Evolutionary conservation across 1,140 invertebrate genomes (phyloP), one percentile per base, ranked within the genome.

Genomic region (Zaprionus tsacasi): DNA sequence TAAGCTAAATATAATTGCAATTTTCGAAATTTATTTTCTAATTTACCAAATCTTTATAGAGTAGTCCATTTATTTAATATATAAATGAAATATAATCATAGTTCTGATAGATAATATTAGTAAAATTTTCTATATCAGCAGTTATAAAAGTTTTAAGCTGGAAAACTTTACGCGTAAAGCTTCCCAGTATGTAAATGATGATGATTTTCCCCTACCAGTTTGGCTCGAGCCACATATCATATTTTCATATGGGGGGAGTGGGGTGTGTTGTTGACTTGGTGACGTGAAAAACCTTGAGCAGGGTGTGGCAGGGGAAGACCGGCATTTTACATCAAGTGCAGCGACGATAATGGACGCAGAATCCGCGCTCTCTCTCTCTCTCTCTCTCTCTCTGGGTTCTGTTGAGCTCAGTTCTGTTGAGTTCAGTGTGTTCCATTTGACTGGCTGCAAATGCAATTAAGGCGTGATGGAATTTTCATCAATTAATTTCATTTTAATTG

Each of bases 401-500:
- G 21, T 21, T 21, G 21, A 21, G 8, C n/a, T 10, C 45, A 10
- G 17, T 25, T 25, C 17, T 50, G 45, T 50, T 50, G 17, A 21
- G 45, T 17, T 25, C 17, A 27, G 27, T 33, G 56, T 38, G 73
- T 68, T 79, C 60, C 65, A 61, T 78, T 70, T 50, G 40, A 36
- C 66, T 73, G 71, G 57, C 57, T 73, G 63, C 58, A 67, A 79
- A 66, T 81, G 71, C 75, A 88, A 89, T 88, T 89, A 85, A 81
- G 75, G 76, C 63, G 66, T 81, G 85, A 78, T 81, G 78, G 81
- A 89, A 89, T 88, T 89, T 78, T 63, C 76, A 76, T 79, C 75
- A 89, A 88, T 85, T 88, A 89, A 83, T 89, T 83, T 79, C 48
- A 66, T 89, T 88, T 89, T 63, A 79, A 85, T 79, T 76, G 79